Evolutionary conservation across 2,113 vertebrate species (phyloP), one percentile per base, ranked within the genome.

Genomic region (Chloropsis cyanopogon): DNA sequence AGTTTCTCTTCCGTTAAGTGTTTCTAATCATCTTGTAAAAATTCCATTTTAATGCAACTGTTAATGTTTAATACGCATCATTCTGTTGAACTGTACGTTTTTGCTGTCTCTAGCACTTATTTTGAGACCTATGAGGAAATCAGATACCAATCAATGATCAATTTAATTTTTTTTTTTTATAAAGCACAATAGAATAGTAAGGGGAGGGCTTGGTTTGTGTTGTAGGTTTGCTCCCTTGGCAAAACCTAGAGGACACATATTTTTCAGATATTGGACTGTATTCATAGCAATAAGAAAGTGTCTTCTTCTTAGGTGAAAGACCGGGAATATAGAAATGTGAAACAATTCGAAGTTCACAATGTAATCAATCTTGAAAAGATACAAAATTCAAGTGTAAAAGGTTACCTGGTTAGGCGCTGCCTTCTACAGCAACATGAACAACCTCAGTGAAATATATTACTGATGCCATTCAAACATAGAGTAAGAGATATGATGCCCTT

Each of bases 401-500:
- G 94, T 93, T 72, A 46, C 28, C 47, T 96, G 75, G 11, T 66
- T 82, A 81, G 82, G 53, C 86, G 47, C 60, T 94, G 41, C 41
- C 64, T 64, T 46, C 60, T 88, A 37, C 9, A 66, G 68, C 60
- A 83, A 69, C 56, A 23, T 2, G 39, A 83, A 25, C 50, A 78
- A 35, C 41, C 56, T 73, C n/a, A 50, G 52, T 92, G 85, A 94
- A 92, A 68, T 68, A 12, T 46, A 64, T 90, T 90, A 57, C 75
- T 59, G 41, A 35, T 88, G 47, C 39, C 56, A 78, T 92, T 96
- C 75, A 92, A 86, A 88, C 37, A 50, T 0, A 31, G 50, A 90
- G 35, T 82, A 81, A 73, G 49, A 85, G 75, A 76, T 85, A 79
- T 9, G 78, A 41, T 87, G 89, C 87, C 95, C 93, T 94, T 95